Conservation (phyloP, 1,140 invertebrate species). For the Radopholus similis region DNA sequence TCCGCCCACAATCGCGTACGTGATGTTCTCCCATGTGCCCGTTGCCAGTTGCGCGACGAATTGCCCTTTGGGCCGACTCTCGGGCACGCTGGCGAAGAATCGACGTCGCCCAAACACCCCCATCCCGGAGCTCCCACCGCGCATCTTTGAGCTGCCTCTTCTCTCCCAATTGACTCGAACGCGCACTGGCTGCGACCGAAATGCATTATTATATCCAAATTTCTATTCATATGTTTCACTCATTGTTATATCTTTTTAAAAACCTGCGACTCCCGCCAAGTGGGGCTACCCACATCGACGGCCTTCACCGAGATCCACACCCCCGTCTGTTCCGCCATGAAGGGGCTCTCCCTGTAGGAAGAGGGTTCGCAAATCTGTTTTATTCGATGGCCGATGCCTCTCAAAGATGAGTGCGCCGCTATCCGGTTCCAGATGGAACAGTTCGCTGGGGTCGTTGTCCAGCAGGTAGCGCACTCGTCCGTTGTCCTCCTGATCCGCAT, state of each 20-base stretch:
- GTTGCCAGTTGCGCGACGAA: conserved; percentile 37
- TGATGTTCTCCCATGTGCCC: neutral
- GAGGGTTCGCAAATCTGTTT: neutral
- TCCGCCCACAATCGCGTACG: neutral
- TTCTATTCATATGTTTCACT: too few species aligned
- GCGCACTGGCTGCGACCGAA: neutral
- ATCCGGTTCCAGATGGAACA: conserved; percentile 31
- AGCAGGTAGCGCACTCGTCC: conserved; percentile 28
- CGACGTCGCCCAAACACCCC: conserved; percentile 27
- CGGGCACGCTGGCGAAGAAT: conserved; percentile 25
- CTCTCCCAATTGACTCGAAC: conserved; percentile 38
- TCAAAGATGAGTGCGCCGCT: conserved; percentile 42
- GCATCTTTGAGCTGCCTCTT: neutral
- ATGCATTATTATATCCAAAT: too few species aligned
- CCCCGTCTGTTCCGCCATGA: neutral
- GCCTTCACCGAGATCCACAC: neutral
- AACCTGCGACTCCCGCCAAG: neutral
- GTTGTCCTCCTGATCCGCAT: conserved; percentile 33
- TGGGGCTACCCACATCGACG: neutral
- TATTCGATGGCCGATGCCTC: conserved; percentile 18
- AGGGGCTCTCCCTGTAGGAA: conserved; percentile 25
- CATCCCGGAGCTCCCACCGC: neutral
- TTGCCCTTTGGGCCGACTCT: conserved; percentile 43
- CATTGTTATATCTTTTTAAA: too few species aligned
- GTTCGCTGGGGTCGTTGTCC: conserved; percentile 23